Base-by-base conservation (phyloP, 2,888 invertebrate species). In the Ophion ventricosus region DNA sequence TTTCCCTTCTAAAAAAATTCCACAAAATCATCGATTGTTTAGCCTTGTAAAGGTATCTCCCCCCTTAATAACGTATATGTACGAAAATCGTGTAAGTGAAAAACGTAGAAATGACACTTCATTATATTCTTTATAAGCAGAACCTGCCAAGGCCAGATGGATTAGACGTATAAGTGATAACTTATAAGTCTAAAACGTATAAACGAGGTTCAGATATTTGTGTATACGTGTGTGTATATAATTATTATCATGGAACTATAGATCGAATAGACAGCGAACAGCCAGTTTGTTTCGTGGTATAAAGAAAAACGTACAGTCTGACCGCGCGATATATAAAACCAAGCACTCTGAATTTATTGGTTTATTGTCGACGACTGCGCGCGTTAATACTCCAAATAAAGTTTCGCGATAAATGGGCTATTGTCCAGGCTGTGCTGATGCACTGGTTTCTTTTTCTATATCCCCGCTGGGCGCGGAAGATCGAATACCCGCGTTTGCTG, bases 341-440 rank as follows among this genome's bases (percentile, higher is more conserved):
- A 14, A 63, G 35, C 17, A 61, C 29, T 40, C 66, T 20, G 43
- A 56, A 23, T 4, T 14, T 43, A 63, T 57, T 11, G 64, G 69
- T 74, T 83, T 70, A 83, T 83, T 83, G 69, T 79, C 56, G 64
- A 43, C 63, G 29, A 40, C 56, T 61, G 73, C 56, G 79, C 54
- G 63, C 25, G 35, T 56, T 66, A 76, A 74, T 59, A 43, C 25
- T 29, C 74, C 23, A 69, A 69, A 79, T 57, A 63, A 79, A 74
- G 64, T 26, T 43, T 64, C 69, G 57, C 35, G 78, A 79, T 79
- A 75, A 79, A 82, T 82, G 70, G 74, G 70, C 69, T 69, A 79
- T 79, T 75, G 43, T 49, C 69, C 43, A 43, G 56, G 20, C 66
- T 57, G 66, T 82, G 72, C 73, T 63, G 40, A 57, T 56, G 57